A percentile compares a stretch with the other conserved stretches of the same genome.
phyloP scores from a whole-genome alignment of 2,113 vertebrate genomes.

The Tachycineta bicolor region DNA sequence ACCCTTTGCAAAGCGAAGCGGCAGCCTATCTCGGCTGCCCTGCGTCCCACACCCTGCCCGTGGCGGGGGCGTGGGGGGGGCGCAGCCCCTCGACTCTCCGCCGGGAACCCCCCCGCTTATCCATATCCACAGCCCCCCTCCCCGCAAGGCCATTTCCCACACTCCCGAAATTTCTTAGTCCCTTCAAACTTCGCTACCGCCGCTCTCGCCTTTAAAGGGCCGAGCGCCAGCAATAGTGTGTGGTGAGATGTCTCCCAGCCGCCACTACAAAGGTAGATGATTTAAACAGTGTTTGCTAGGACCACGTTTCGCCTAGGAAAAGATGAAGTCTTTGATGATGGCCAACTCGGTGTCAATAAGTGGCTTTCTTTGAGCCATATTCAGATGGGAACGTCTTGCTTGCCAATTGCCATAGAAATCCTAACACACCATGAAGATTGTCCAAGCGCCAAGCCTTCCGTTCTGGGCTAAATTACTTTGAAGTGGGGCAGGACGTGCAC shows the following conservation, averaged over 20 bases:
- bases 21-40: neutral
- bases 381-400: slow-evolving; percentile 87
- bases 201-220: slow-evolving; percentile 22
- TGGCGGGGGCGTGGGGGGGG: neutral
- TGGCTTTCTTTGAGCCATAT: slow-evolving; percentile 84
- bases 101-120: neutral
- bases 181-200: slow-evolving; percentile 12
- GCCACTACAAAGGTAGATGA: slow-evolving; percentile 70
- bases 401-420: slow-evolving; percentile 93
- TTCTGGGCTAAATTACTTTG: slow-evolving; percentile 89
- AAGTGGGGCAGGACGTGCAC: slow-evolving; percentile 89
- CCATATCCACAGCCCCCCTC: neutral
- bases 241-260: slow-evolving; percentile 49
- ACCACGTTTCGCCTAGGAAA: slow-evolving; percentile 68
- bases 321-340: slow-evolving; percentile 86
- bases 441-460: slow-evolving; percentile 89
- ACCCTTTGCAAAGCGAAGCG: neutral
- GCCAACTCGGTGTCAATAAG: slow-evolving; percentile 88
- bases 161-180: slow-evolving; percentile 22
- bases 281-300: slow-evolving; percentile 68
- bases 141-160: slow-evolving; percentile 24
- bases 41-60: neutral
- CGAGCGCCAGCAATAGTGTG: slow-evolving; percentile 24
- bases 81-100: neutral
- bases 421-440: slow-evolving; percentile 93